A percentile compares a stretch with the other conserved stretches of the same genome.
These are phyloP conservation scores for Chrysoperla carnea DNA, from an alignment of 1,140 invertebrate species.

Conservation along the genomic window DNA sequence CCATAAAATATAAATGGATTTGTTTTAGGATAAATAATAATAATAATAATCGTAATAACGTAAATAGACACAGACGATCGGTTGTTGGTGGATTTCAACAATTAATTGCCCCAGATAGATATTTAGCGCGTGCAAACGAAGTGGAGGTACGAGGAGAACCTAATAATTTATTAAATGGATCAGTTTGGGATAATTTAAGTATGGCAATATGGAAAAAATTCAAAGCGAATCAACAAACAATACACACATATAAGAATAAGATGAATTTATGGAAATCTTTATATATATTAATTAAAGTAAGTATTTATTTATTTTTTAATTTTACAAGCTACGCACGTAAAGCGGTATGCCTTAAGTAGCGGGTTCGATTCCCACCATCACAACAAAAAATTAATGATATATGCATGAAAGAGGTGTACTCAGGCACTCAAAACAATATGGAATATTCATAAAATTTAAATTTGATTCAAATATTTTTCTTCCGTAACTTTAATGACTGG, in stretches of 20 bases:
- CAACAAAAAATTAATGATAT: too few relatives aligned
- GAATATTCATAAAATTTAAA: too few relatives aligned
- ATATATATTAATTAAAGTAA: slow-evolving; percentile 52
- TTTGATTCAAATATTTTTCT: too few relatives aligned
- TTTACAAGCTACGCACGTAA: slow-evolving; percentile 1
- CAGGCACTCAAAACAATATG: too few relatives aligned
- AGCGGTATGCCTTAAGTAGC: background rate
- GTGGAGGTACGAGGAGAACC: slow-evolving; percentile 21
- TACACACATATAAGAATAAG: slow-evolving; percentile 60
- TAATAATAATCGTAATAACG: too few relatives aligned
- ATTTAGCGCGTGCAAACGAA: slow-evolving; percentile 23
- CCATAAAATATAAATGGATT: too few relatives aligned
- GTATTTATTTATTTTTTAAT: slow-evolving; percentile 7
- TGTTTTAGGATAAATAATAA: too few relatives aligned
- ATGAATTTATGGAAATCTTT: slow-evolving; percentile 66
- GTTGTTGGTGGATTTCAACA: slow-evolving; percentile 4
- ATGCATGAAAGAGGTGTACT: too few relatives aligned
- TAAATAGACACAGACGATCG: background rate
- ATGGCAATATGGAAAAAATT: slow-evolving; percentile 64
- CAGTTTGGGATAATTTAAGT: slow-evolving; percentile 47
- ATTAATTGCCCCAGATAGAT: slow-evolving; percentile 24
- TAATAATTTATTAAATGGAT: slow-evolving; percentile 24
- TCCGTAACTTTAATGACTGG: too few relatives aligned
- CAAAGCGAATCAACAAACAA: slow-evolving; percentile 57
- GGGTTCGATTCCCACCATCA: too few relatives aligned